Evolutionary conservation across 1,140 invertebrate genomes (phyloP).

Genomic region (Contarinia nasturtii): DNA sequence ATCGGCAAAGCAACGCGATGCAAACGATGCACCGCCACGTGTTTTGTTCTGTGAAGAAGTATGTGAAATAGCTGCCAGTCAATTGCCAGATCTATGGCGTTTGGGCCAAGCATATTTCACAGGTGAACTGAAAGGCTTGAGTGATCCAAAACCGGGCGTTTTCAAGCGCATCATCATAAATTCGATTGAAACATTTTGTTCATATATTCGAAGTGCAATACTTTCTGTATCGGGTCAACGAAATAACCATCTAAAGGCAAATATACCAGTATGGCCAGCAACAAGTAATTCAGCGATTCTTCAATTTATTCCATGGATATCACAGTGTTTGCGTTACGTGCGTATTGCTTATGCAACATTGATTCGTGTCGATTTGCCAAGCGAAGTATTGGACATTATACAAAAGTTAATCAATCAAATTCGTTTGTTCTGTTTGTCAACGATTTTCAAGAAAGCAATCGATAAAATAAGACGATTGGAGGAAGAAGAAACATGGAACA

Average conservation of each 20-base stretch:
- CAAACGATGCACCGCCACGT: slow-evolving; percentile 14
- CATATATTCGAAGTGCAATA: slow-evolving; percentile 40
- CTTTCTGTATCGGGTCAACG: slow-evolving; percentile 31
- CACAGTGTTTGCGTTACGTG: slow-evolving; percentile 55
- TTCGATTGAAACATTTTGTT: slow-evolving; percentile 42
- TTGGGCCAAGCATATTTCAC: slow-evolving; percentile 78
- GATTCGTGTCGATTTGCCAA: slow-evolving; percentile 57
- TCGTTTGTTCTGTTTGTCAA: slow-evolving; percentile 68
- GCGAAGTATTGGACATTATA: slow-evolving; percentile 60
- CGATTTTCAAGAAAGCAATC: slow-evolving; percentile 65
- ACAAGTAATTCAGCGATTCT: slow-evolving; percentile 27
- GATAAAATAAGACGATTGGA: slow-evolving; percentile 59
- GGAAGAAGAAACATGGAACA: slow-evolving; percentile 70
- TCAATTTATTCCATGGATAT: slow-evolving; percentile 48
- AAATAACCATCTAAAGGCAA: slow-evolving; percentile 16
- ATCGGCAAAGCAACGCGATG: slow-evolving; percentile 12
- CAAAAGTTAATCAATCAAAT: slow-evolving; percentile 74
- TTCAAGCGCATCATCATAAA: slow-evolving; percentile 42
- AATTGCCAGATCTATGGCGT: slow-evolving; percentile 64
- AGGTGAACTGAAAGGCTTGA: slow-evolving; percentile 54
- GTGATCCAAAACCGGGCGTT: slow-evolving; percentile 33
- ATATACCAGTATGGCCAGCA: slow-evolving; percentile 23
- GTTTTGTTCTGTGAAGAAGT: slow-evolving; percentile 22
- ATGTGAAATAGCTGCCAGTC: slow-evolving; percentile 20
- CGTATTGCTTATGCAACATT: slow-evolving; percentile 45